A percentile compares a stretch with the other conserved stretches of the same genome.
Conservation (phyloP, 2,888 invertebrate species). For the Philhelius pedissequus region DNA sequence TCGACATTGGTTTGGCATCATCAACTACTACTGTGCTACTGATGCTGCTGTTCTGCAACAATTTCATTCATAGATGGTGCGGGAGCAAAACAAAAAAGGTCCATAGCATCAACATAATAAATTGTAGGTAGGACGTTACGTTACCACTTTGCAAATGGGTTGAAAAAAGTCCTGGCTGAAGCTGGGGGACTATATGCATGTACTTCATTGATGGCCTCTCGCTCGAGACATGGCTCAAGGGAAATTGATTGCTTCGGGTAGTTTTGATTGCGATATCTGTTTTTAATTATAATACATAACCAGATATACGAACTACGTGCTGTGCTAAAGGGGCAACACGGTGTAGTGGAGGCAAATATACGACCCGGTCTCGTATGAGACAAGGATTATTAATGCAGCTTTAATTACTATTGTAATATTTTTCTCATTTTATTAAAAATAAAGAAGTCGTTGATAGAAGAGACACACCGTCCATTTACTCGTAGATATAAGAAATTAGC, state of each 20-base stretch:
- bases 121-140: conserved; percentile 62
- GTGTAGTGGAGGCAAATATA: neutral
- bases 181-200: neutral
- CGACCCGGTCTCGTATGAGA: neutral
- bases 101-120: conserved; percentile 55
- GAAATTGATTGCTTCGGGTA: conserved; percentile 68
- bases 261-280: conserved; percentile 69
- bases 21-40: conserved; percentile 31
- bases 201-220: conserved; percentile 15
- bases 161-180: conserved; percentile 6
- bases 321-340: neutral
- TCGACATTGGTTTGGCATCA: conserved; percentile 47
- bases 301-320: conserved; percentile 6
- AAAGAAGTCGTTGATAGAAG: neutral
- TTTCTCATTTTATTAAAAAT: conserved; percentile 47
- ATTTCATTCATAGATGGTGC: conserved; percentile 66
- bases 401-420: conserved; percentile 64
- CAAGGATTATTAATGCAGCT: conserved; percentile 50
- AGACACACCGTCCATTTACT: neutral
- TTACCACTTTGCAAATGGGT: conserved; percentile 37
- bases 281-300: conserved; percentile 68
- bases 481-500: no score
- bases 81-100: conserved; percentile 34
- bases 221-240: conserved; percentile 47
- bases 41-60: conserved; percentile 29